These are phyloP conservation scores for Chouioia cunea DNA, from an alignment of 2,888 invertebrate genomes.

Conservation along the genomic window DNA sequence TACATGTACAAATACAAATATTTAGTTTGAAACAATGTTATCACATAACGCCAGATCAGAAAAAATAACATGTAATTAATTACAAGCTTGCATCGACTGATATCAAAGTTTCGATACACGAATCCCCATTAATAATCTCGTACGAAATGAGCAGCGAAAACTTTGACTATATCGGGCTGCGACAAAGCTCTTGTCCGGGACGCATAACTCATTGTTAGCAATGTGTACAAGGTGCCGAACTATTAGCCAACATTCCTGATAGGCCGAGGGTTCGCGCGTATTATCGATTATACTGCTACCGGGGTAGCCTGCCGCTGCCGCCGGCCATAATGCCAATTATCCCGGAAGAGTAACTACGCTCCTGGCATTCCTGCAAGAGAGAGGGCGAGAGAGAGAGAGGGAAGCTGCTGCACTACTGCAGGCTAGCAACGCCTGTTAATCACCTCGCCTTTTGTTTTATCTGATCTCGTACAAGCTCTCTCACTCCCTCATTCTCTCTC, in stretches of 20 bases:
- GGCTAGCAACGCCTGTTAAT: neutral
- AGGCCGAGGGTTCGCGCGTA: constrained; percentile 26
- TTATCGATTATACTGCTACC: constrained; percentile 39
- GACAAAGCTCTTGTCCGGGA: constrained; percentile 32
- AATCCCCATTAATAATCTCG: no score
- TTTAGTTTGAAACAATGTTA: no score
- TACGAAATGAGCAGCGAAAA: no score
- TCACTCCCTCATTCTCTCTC: neutral
- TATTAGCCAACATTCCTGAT: constrained; percentile 50
- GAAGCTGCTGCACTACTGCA: neutral
- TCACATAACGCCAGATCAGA: no score
- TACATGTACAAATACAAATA: no score
- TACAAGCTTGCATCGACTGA: no score
- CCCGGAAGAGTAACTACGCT: constrained; percentile 42
- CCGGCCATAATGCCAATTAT: constrained; percentile 47
- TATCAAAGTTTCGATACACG: no score
- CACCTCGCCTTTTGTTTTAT: constrained; percentile 1
- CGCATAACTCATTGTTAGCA: constrained; percentile 45
- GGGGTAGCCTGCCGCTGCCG: neutral
- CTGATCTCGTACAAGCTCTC: constrained; percentile 3
- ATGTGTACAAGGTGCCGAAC: constrained; percentile 45
- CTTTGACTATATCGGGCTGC: no score
- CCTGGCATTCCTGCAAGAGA: constrained; percentile 31
- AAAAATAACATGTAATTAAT: no score
- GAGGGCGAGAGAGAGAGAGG: neutral